Percentiles rank a stretch among this genome's conserved stretches.
These are phyloP conservation scores for Argynnis bischoffii DNA, from an alignment of 2,888 invertebrate species.

Conservation along the genomic window DNA sequence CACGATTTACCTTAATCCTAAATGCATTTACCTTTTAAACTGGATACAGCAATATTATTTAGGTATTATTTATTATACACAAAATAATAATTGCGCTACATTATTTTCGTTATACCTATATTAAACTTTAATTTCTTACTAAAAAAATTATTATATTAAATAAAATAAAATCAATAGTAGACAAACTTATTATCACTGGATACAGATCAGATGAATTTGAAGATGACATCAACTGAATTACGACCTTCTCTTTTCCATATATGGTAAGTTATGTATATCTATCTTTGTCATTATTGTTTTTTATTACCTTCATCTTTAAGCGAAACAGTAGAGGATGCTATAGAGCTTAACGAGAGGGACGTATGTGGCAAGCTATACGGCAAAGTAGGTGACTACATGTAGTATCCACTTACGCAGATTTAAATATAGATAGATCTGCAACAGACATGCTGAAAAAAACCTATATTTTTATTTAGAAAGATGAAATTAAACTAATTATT, in stretches of 20 bases:
- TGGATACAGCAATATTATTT: too few relatives aligned
- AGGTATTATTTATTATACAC: too few relatives aligned
- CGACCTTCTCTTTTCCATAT: constrained; percentile 73
- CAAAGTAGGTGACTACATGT: constrained; percentile 42
- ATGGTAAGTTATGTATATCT: constrained; percentile 66
- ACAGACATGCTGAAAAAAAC: constrained; percentile 27
- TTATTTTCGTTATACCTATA: too few relatives aligned
- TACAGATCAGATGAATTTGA: constrained; percentile 70
- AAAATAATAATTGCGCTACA: too few relatives aligned
- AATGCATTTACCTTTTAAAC: too few relatives aligned
- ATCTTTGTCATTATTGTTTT: constrained; percentile 60
- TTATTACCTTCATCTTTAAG: constrained; percentile 64
- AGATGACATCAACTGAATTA: constrained; percentile 70
- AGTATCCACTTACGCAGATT: constrained; percentile 47
- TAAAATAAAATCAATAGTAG: constrained; percentile 31
- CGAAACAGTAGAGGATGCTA: constrained; percentile 66
- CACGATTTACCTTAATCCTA: too few relatives aligned
- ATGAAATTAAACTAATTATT: neutral
- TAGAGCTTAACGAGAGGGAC: constrained; percentile 64
- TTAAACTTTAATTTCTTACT: neutral
- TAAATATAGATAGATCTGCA: constrained; percentile 44
- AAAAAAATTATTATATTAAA: neutral
- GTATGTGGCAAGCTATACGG: constrained; percentile 52
- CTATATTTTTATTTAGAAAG: neutral
- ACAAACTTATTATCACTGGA: constrained; percentile 64